phyloP scores from a whole-genome alignment of 2,113 vertebrate genomes.

The Aegypius monachus region DNA sequence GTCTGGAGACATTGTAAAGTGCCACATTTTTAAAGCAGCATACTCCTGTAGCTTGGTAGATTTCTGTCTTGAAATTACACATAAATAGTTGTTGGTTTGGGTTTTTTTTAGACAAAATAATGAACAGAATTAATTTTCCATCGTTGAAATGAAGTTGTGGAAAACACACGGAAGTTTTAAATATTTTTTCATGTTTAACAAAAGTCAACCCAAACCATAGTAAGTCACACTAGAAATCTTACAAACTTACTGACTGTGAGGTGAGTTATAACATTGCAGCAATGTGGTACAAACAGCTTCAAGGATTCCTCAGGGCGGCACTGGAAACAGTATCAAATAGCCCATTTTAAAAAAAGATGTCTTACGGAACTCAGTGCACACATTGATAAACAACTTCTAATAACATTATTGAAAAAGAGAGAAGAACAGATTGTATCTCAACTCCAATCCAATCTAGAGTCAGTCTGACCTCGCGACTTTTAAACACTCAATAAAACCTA shows the following conservation, averaged over 20 bases:
- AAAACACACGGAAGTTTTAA: background rate
- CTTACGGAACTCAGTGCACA: background rate
- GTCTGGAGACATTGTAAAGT: background rate
- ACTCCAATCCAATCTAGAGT: background rate
- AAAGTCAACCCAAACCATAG: background rate
- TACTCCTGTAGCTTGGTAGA: background rate
- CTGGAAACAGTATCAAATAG: constrained; percentile 73
- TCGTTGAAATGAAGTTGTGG: background rate
- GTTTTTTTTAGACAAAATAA: background rate
- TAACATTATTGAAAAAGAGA: background rate
- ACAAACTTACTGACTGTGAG: constrained; percentile 91
- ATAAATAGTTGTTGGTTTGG: background rate
- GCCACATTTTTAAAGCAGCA: background rate
- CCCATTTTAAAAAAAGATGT: background rate
- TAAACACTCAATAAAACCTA: background rate
- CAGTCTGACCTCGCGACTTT: background rate
- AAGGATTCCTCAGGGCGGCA: constrained; percentile 92
- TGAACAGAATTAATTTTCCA: background rate
- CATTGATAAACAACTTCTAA: background rate
- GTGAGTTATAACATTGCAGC: constrained; percentile 90
- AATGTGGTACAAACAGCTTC: constrained; percentile 94
- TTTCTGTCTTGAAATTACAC: background rate
- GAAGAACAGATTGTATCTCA: background rate
- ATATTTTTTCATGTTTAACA: background rate
- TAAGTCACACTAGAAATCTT: background rate